Percentiles rank a stretch among this genome's conserved stretches.
These are phyloP conservation scores for Stenodera caucasica DNA, from an alignment of 2,888 invertebrate species.

Conservation along the genomic window DNA sequence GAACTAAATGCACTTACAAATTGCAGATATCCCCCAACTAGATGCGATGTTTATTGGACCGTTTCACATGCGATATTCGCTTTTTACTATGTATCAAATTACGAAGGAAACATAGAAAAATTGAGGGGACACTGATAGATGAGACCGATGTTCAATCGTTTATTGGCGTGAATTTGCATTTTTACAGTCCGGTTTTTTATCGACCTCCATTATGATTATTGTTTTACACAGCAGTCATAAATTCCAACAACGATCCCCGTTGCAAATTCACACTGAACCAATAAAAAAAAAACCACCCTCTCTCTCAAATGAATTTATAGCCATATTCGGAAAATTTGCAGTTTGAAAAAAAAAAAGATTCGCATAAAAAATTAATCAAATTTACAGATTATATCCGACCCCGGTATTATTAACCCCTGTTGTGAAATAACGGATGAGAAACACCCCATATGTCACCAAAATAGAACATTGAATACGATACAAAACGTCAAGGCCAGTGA, in stretches of 20 bases:
- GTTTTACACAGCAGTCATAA: slow-evolving; percentile 3
- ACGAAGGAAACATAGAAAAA: slow-evolving; percentile 26
- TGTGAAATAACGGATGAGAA: slow-evolving; percentile 1
- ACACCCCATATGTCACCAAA: slow-evolving; percentile 10
- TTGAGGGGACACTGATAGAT: slow-evolving; percentile 39
- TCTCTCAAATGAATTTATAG: background rate
- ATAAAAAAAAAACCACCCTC: background rate
- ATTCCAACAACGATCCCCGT: background rate
- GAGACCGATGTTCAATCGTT: slow-evolving; percentile 39
- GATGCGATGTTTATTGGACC: slow-evolving; percentile 47
- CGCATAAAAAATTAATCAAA: background rate
- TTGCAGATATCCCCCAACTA: slow-evolving; percentile 42
- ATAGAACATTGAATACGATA: slow-evolving; percentile 8
- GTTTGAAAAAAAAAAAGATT: background rate
- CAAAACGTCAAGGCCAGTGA: slow-evolving; percentile 12
- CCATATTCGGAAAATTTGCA: background rate
- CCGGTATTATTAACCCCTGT: slow-evolving; percentile 1
- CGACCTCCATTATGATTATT: slow-evolving; percentile 12
- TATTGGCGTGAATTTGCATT: slow-evolving; percentile 30
- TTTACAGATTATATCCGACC: slow-evolving; percentile 6
- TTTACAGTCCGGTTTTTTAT: slow-evolving; percentile 14
- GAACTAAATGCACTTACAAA: slow-evolving; percentile 42
- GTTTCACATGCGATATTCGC: slow-evolving; percentile 49
- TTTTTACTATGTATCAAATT: slow-evolving; percentile 44
- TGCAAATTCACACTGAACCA: slow-evolving; percentile 2